Evolutionary conservation across 2,797 vertebrate species (phyloP).

Genomic region (Aplochiton taeniatus): DNA sequence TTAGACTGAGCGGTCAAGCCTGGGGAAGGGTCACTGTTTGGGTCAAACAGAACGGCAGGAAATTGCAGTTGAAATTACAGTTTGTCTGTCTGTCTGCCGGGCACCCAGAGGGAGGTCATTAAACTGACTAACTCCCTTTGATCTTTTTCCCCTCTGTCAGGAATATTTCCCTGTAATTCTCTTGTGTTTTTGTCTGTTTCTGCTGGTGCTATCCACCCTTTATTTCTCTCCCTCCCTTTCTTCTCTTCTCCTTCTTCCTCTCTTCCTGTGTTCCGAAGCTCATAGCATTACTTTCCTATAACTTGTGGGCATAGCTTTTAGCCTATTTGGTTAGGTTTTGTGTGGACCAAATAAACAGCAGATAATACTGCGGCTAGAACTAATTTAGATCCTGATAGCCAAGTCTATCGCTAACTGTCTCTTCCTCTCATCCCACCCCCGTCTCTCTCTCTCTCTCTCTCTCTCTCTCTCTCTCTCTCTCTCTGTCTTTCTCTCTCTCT

Average conservation of each 20-base stretch:
- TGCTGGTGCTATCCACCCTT: not conserved
- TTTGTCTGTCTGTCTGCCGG: constrained; percentile 2
- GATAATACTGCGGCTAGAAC: no score
- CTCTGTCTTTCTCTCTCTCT: not conserved
- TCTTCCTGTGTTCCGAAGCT: no score
- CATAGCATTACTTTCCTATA: no score
- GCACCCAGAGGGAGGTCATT: constrained; percentile 20
- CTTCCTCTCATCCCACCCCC: not conserved
- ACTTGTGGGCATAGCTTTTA: no score
- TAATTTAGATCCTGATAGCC: no score
- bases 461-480: not conserved
- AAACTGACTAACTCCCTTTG: not conserved
- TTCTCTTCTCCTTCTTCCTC: no score
- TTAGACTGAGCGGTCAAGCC: constrained; percentile 21
- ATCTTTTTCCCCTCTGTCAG: no score
- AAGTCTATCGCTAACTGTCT: no score
- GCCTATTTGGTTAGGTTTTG: no score
- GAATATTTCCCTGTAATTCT: no score
- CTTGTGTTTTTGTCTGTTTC: no score
- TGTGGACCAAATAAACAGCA: no score
- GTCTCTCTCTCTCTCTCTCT: not conserved
- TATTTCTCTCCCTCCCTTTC: not conserved
- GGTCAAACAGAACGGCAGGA: constrained; percentile 47
- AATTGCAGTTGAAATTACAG: constrained; percentile 38
- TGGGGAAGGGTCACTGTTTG: constrained; percentile 17